phyloP scores from a whole-genome alignment of 2,113 vertebrate genomes.

The Dromas ardeola region DNA sequence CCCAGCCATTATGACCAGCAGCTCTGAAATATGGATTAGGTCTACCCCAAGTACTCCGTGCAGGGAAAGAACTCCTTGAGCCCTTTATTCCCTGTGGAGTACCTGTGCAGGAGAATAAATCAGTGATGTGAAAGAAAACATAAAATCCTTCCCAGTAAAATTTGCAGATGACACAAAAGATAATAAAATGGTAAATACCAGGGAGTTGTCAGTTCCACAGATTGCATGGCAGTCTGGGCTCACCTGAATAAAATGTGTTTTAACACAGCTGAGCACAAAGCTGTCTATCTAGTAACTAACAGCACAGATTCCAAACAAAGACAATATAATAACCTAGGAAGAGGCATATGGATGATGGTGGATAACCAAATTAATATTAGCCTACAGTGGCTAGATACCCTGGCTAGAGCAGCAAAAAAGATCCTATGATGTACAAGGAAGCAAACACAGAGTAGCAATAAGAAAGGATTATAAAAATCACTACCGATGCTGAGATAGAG shows the following conservation, averaged over 20 bases:
- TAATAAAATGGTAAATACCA: constrained; percentile 53
- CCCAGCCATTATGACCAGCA: constrained; percentile 41
- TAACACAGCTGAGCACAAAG: constrained; percentile 49
- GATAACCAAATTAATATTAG: constrained; percentile 46
- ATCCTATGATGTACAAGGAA: background rate
- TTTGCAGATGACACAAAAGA: constrained; percentile 66
- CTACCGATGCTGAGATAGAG: background rate
- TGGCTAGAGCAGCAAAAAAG: background rate
- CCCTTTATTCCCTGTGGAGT: constrained; percentile 17
- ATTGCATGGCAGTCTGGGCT: constrained; percentile 28
- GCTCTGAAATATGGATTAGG: constrained; percentile 60
- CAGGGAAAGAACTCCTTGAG: constrained; percentile 20
- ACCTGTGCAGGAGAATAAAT: constrained; percentile 48
- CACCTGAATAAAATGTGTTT: constrained; percentile 53
- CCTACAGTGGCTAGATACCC: background rate
- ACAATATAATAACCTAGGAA: constrained; percentile 1
- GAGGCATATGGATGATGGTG: background rate
- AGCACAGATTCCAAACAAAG: constrained; percentile 34
- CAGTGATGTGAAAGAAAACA: constrained; percentile 58
- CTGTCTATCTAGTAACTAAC: constrained; percentile 33
- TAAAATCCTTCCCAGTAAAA: constrained; percentile 58
- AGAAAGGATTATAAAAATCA: constrained; percentile 11
- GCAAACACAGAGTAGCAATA: background rate
- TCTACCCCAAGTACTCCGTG: background rate
- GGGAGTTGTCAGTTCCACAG: constrained; percentile 45